phyloP scores from a whole-genome alignment of 1,140 invertebrate species.

The Tetramorium alpestre region DNA sequence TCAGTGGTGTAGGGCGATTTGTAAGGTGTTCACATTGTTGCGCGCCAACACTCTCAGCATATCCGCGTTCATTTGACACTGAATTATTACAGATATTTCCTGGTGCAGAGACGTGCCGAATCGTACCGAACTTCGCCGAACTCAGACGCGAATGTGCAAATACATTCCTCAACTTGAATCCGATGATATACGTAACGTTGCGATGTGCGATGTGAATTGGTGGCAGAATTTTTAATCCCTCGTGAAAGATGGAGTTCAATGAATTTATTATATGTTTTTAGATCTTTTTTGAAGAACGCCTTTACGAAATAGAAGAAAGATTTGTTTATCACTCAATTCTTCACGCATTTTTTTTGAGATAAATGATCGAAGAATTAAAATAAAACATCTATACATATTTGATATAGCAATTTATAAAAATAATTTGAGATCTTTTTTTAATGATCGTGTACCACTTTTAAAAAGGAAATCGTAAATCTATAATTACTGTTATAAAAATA shows the following conservation, averaged over 20 bases:
- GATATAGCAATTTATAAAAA: not conserved
- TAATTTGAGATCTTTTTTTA: not conserved
- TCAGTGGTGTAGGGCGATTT: conserved; percentile 30
- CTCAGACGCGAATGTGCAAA: not conserved
- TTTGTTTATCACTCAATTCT: not conserved
- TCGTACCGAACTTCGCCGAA: not conserved
- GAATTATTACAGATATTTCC: conserved; percentile 30
- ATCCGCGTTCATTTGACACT: not conserved
- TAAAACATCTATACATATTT: not conserved
- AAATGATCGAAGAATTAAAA: not conserved
- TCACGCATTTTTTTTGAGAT: not conserved
- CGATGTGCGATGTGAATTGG: not conserved
- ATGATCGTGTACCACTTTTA: not conserved
- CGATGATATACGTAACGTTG: not conserved
- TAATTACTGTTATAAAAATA: not conserved
- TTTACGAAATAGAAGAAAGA: not conserved
- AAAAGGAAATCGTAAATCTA: not conserved
- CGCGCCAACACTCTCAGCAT: not conserved
- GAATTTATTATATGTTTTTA: not conserved
- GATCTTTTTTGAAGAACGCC: not conserved
- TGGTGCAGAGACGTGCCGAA: not conserved
- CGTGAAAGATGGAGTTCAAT: not conserved
- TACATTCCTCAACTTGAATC: conserved; percentile 11
- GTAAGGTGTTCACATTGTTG: conserved; percentile 34
- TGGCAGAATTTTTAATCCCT: conserved; percentile 19